Base-by-base conservation (phyloP, 2,113 vertebrate genomes). In the Aix galericulata region DNA sequence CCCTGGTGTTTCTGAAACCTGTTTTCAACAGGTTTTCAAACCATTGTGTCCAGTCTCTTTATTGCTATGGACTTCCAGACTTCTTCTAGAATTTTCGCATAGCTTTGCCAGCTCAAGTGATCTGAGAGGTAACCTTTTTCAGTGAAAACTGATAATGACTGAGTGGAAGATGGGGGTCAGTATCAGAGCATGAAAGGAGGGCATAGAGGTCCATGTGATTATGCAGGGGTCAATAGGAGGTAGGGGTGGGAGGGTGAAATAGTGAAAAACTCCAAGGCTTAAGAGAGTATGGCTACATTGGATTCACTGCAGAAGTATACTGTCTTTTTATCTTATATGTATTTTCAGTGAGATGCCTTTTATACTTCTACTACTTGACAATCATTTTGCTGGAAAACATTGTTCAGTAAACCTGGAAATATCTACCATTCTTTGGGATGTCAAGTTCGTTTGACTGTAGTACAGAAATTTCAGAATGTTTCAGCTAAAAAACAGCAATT, bases 401-500 rank as follows among this genome's bases (percentile, higher is more conserved):
- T 64, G 60, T 75, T 89, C 60, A n/a, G 71, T 81, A 93, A 82
- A 63, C 40, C 34, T 73, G 87, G 42, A 83, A 77, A 84, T 11
- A 42, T 9, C 53, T 63, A 36, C 36, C 1, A 0, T 22, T 92
- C 46, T 72, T 60, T 75, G 53, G 58, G 76, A 72, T 85, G 82
- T 62, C 53, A 42, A 6, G 17, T 67, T 86, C 64, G 50, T 72
- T 66, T 52, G 32, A 75, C 52, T 82, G 73, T 63, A 78, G 18
- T 25, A 72, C 68, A 3, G 11, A 83, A 67, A 58, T 40, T 67
- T 62, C 58, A 27, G 86, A 80, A 50, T 58, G 40, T 79, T 91
- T 87, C 59, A 85, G 44, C 55, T 81, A 79, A 40, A 17, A 91
- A 82, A 53, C 59, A 87, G 69, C 53, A 73, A 76, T 97, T 91